Percentiles rank a stretch among this genome's conserved stretches.
These are phyloP conservation scores for Allophyes oxyacanthae DNA, from an alignment of 2,888 invertebrate species.

Conservation along the genomic window DNA sequence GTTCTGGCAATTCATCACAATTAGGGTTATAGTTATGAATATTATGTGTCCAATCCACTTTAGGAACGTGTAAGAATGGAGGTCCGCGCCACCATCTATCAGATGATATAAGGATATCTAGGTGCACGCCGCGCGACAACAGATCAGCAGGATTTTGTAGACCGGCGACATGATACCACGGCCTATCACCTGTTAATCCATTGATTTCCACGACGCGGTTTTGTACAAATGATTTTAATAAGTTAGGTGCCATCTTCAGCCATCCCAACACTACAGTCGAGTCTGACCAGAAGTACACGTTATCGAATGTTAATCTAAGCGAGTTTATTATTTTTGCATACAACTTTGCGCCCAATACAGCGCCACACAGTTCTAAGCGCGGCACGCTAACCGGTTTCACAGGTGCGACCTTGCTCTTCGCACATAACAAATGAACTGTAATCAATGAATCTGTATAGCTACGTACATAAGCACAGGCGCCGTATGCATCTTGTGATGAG, in stretches of 20 bases:
- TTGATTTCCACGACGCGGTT: conserved; percentile 3
- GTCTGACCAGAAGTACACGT: neutral
- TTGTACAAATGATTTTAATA: conserved; percentile 9
- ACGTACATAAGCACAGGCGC: conserved; percentile 50
- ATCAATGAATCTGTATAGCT: conserved; percentile 2
- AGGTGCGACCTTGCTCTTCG: neutral
- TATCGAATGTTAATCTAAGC: neutral
- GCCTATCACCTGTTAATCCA: neutral
- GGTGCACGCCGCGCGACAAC: conserved; percentile 5
- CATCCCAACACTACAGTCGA: conserved; percentile 2
- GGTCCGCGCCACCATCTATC: conserved; percentile 19
- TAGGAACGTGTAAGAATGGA: conserved; percentile 3
- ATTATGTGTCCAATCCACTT: neutral
- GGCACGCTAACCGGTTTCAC: neutral
- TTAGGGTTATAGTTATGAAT: neutral
- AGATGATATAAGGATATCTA: conserved; percentile 1
- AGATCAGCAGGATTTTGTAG: conserved; percentile 18
- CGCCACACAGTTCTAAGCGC: conserved; percentile 1
- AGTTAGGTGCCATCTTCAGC: conserved; percentile 2
- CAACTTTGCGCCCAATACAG: neutral
- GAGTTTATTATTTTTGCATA: neutral
- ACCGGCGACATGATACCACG: conserved; percentile 9
- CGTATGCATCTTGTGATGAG: too few relatives aligned
- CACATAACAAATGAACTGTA: neutral
- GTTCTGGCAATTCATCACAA: conserved; percentile 1